phyloP scores from a whole-genome alignment of 2,888 invertebrate species.

The Automeris io region DNA sequence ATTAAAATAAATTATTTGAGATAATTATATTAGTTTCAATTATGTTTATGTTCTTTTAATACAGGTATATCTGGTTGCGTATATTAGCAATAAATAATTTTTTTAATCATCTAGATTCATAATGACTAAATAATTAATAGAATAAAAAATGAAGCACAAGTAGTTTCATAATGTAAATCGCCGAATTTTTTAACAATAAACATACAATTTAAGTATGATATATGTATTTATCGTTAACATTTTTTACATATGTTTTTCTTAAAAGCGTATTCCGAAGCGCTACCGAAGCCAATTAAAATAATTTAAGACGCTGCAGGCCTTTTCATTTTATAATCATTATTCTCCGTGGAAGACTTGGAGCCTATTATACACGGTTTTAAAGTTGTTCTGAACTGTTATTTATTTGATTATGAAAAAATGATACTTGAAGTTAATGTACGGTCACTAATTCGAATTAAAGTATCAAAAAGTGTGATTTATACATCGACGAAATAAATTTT shows the following conservation, averaged over 20 bases:
- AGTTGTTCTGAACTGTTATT: slow-evolving; percentile 60
- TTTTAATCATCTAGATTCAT: too few species aligned
- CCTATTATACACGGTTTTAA: slow-evolving; percentile 71
- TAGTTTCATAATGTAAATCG: too few species aligned
- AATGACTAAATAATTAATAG: too few species aligned
- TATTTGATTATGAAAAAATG: slow-evolving; percentile 27
- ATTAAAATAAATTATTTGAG: background rate
- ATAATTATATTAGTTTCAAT: too few species aligned
- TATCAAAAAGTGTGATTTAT: too few species aligned
- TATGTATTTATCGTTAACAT: background rate
- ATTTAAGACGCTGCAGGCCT: slow-evolving; percentile 70
- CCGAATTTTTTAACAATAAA: too few species aligned
- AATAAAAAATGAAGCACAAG: too few species aligned
- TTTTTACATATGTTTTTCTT: slow-evolving; percentile 33
- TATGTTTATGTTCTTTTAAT: too few species aligned
- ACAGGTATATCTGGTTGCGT: too few species aligned
- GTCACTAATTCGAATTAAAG: slow-evolving; percentile 15
- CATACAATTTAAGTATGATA: background rate
- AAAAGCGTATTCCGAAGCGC: slow-evolving; percentile 51
- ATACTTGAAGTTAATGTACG: slow-evolving; percentile 17
- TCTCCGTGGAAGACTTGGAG: slow-evolving; percentile 64
- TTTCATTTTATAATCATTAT: slow-evolving; percentile 74
- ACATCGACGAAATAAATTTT: too few species aligned
- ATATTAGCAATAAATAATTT: too few species aligned
- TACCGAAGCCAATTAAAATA: slow-evolving; percentile 78